A percentile compares a stretch with the other conserved stretches of the same genome.
Evolutionary conservation across 64 coral and sea anemone genomes (phyloP).

Genomic region (Montipora efflorescens): DNA sequence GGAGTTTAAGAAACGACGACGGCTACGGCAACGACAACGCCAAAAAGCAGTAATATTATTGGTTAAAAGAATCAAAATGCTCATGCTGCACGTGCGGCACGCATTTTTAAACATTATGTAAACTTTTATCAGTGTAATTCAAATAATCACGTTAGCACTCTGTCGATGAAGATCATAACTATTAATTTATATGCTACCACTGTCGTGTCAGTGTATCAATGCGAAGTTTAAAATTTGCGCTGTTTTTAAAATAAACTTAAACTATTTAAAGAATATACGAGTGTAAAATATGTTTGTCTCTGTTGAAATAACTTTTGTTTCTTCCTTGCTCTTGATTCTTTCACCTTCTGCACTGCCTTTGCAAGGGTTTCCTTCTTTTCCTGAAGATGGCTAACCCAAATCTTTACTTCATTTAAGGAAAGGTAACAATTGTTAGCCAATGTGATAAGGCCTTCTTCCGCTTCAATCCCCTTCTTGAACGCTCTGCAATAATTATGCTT

Average conservation of each 20-base stretch:
- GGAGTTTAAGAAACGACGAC: no score
- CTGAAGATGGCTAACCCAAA: not conserved
- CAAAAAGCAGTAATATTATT: no score
- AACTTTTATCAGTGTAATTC: no score
- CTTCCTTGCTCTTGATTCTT: slow-evolving; percentile 4
- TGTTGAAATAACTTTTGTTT: not conserved
- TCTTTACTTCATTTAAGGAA: not conserved
- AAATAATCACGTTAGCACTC: no score
- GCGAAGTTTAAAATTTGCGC: not conserved
- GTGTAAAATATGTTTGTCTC: not conserved
- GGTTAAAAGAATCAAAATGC: no score
- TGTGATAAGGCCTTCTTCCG: not conserved
- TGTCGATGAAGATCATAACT: not conserved
- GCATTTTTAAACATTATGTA: no score
- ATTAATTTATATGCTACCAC: not conserved
- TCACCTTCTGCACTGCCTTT: not conserved
- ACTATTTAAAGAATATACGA: not conserved
- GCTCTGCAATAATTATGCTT: slow-evolving; percentile 43
- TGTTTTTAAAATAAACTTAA: slow-evolving; percentile 3
- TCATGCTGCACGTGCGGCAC: no score
- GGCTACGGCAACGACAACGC: no score
- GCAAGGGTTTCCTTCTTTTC: not conserved
- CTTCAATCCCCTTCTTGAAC: not conserved
- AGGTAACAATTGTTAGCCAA: slow-evolving; percentile 52
- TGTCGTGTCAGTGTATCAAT: not conserved